Conservation (phyloP, 2,888 invertebrate genomes). For the Apocheima hispidaria region DNA sequence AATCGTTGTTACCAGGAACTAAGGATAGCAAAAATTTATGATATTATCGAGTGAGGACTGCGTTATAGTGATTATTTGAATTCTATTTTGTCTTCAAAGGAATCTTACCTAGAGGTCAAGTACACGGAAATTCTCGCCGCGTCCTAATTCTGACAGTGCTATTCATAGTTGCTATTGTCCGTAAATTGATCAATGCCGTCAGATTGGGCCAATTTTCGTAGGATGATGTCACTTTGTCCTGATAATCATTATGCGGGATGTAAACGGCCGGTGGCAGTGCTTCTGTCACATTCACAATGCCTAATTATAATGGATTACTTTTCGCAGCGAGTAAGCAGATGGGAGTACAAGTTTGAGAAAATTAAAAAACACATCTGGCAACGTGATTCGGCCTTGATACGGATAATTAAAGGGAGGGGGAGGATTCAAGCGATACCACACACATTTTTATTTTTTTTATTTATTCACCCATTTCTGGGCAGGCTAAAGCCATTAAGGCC, state of each 20-base stretch:
- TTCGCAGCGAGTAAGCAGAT: background rate
- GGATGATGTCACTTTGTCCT: slow-evolving; percentile 49
- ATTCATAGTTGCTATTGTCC: slow-evolving; percentile 27
- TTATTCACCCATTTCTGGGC: no score
- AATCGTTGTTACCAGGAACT: no score
- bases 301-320: slow-evolving; percentile 12
- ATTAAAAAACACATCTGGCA: no score
- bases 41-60: slow-evolving; percentile 1
- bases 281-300: slow-evolving; percentile 29
- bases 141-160: slow-evolving; percentile 7
- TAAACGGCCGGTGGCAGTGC: slow-evolving; percentile 32
- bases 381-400: no score
- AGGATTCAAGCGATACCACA: no score
- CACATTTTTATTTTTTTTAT: no score
- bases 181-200: slow-evolving; percentile 34
- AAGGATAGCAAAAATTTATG: background rate
- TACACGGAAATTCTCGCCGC: slow-evolving; percentile 1
- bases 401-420: no score
- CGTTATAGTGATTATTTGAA: background rate
- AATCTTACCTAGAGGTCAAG: slow-evolving; percentile 9
- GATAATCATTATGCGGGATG: slow-evolving; percentile 47
- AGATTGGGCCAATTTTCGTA: slow-evolving; percentile 50
- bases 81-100: slow-evolving; percentile 11
- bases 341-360: background rate
- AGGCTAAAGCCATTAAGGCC: no score